phyloP scores from a whole-genome alignment of 2,888 invertebrate genomes.

The Hylaea fasciaria region DNA sequence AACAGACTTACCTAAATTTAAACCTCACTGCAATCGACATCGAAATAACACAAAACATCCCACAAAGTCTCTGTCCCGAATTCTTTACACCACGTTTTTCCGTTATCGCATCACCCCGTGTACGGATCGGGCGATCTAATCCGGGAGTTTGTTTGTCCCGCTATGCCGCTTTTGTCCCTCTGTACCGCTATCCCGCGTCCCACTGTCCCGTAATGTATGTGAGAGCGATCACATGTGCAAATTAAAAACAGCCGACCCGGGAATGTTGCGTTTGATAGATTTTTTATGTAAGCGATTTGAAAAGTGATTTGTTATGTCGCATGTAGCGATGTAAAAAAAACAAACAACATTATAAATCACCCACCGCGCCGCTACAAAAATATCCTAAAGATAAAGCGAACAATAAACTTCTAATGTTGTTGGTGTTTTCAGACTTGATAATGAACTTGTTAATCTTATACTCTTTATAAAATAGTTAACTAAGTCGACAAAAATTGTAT shows the following conservation, averaged over 20 bases:
- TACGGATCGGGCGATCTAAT: constrained; percentile 63
- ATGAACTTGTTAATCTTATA: too few relatives aligned
- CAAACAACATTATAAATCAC: too few relatives aligned
- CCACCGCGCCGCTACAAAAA: too few relatives aligned
- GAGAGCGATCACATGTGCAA: constrained; percentile 70
- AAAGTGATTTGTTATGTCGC: constrained; percentile 1
- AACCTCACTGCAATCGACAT: constrained; percentile 24
- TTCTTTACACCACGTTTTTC: constrained; percentile 27
- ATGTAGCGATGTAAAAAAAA: too few relatives aligned
- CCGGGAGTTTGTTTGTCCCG: constrained; percentile 60
- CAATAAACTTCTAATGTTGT: too few relatives aligned
- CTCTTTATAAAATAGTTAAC: too few relatives aligned
- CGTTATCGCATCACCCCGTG: constrained; percentile 59
- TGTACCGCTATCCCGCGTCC: constrained; percentile 12
- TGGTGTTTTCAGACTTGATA: too few relatives aligned
- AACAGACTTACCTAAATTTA: constrained; percentile 8
- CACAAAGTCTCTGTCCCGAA: constrained; percentile 26
- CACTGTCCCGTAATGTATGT: constrained; percentile 72
- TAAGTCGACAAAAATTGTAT: too few relatives aligned
- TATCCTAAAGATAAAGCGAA: too few relatives aligned
- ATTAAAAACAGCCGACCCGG: constrained; percentile 61
- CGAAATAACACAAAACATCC: constrained; percentile 17
- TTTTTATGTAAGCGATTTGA: constrained; percentile 10
- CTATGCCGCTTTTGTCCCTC: constrained; percentile 14
- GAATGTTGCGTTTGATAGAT: constrained; percentile 16